Base-by-base conservation (phyloP, 2,797 vertebrate species). In the Kryptolebias ocellatus region DNA sequence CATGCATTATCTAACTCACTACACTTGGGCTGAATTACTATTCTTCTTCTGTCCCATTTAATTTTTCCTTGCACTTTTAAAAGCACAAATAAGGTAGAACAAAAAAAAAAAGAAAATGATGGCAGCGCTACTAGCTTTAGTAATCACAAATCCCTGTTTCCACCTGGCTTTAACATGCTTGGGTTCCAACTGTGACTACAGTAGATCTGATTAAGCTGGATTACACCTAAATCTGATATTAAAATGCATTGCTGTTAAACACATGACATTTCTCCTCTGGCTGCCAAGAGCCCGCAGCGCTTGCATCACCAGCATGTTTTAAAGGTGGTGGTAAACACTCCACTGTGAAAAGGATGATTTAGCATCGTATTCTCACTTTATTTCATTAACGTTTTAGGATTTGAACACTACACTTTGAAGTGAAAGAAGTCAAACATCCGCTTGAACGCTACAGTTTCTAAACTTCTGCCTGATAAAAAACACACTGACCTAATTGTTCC, bases 151-250 rank as follows among this genome's bases (percentile, higher is more conserved):
- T 79, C 70, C 67, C 46, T 34, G 28, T 72, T 77, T 71, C 59
- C 63, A 78, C 64, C 70, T 73, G 64, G 64, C 53, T 70, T 70
- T 59, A 80, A 79, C 66, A 68, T 68, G 61, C 67, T 80, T 79
- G 54, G 66, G 64, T 57, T 61, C 74, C 47, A 42, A 74, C 42
- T 70, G 70, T 73, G 53, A 51, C 74, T 34, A 53, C 64, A 72
- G 69, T 24, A 72, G 53, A 73, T 72, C 56, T 76, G 68, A 87
- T 81, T 75, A 80, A 83, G 53, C 46, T 70, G 80, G 79, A 87
- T 88, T 81, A 88, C 49, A 78, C 55, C 64, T 84, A 75, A 80
- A 85, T 82, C 69, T 70, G 79, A 87, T 84, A 80, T 81, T 71
- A 78, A 82, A 87, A 86, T 80, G 63, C 51, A 69, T 31, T 11